phyloP scores from a whole-genome alignment of 2,113 vertebrate species.

The Neopipo cinnamomea region DNA sequence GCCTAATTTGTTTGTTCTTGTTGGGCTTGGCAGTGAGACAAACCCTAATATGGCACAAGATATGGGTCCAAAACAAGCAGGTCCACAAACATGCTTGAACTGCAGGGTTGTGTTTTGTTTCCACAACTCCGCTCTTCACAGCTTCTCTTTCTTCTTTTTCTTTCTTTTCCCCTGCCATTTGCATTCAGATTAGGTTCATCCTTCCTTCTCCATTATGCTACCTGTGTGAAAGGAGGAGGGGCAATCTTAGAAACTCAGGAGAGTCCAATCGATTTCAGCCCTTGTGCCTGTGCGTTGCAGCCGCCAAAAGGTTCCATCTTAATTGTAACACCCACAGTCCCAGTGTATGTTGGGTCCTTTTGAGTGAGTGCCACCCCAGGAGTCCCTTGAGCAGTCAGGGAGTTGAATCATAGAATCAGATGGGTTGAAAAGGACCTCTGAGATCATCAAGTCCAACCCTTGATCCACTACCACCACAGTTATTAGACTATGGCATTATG shows the following conservation, averaged over 20 bases:
- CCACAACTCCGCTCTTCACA: background rate
- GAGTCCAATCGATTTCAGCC: background rate
- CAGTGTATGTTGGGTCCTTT: background rate
- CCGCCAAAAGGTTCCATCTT: background rate
- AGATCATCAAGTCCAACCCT: no score
- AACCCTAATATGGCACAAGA: background rate
- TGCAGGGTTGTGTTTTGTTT: background rate
- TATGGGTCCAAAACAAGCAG: background rate
- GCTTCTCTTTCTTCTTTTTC: background rate
- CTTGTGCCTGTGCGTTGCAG: background rate
- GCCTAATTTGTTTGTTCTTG: constrained; percentile 18
- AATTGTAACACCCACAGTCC: background rate
- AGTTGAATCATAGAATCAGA: no score
- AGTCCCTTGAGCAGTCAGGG: rapidly evolving
- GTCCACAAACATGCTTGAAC: background rate
- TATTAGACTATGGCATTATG: no score
- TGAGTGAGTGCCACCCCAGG: no score
- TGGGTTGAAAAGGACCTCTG: no score
- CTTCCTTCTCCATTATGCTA: background rate
- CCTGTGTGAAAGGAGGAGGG: background rate
- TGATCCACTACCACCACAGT: no score
- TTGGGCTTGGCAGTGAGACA: background rate
- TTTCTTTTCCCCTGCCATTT: background rate
- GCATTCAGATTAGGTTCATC: background rate
- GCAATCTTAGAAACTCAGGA: background rate